Evolutionary conservation across 1,140 invertebrate species (phyloP), one percentile per base, ranked within the genome.

Genomic region (Archegozetes longisetosus): DNA sequence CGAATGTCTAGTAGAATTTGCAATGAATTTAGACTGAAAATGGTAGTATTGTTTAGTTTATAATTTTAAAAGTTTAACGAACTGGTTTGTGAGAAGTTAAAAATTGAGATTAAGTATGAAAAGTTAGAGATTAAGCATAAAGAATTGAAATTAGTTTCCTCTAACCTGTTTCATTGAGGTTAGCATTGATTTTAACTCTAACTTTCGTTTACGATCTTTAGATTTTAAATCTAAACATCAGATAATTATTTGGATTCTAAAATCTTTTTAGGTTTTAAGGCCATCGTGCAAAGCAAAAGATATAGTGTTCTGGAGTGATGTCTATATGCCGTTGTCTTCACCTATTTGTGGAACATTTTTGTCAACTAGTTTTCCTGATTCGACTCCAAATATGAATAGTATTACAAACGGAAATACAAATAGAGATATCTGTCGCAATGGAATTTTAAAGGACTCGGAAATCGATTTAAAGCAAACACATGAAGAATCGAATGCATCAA

Each of bases 201-300:
- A 46, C n/a, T n/a, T 12, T 46, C 40, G n/a, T 46, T 12, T 12
- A 46, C 9, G n/a, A 46, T 46, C 40, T 9, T 46, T 12, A 12
- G 40, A 12, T 12, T 46, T 9, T 46, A 46, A 12, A 46, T 46
- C n/a, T n/a, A n/a, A n/a, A 12, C n/a, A n/a, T 46, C n/a, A 9
- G n/a, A 46, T 46, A 12, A 46, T 46, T 12, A 46, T 46, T 46
- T 46, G 40, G n/a, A 46, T 46, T 46, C n/a, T 9, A 46, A 46
- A 68, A 60, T 51, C 56, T 64, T 72, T 70, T 48, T 69, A 88
- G 83, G 85, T 90, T 65, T 76, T 93, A 66, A 87, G 84, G 80
- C 87, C 89, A 50, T 82, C 83, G 66, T 86, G 80, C 70, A 84
- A 85, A 71, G 82, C 90, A 49, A 79, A 86, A 59, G 82, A 86